Base-by-base conservation (phyloP, 1,140 invertebrate species). In the Pentalonia nigronervosa region DNA sequence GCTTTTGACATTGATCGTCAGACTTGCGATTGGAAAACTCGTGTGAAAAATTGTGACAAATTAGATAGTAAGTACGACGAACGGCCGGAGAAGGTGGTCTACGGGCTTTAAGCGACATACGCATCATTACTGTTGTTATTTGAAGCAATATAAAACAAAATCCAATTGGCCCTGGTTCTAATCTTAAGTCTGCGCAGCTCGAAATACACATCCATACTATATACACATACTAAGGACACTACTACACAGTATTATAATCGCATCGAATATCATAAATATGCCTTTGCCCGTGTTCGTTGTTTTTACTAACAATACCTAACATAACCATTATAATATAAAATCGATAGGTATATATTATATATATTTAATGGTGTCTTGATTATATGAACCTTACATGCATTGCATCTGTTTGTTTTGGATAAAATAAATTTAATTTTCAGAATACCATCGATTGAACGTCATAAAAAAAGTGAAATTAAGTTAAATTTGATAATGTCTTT, bases 11-110 rank as follows among this genome's bases (percentile, higher is more conserved):
- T 99, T 95, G 97, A 98, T 95, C 96, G 98, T 95, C 98, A 99
- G 95, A 98, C 98, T 94, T 99, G 98, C 96, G 98, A 99, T 96
- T 99, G 98, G 98, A 99, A 98, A 97, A 97, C 97, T 95, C 97
- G 98, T 96, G 98, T 99, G 96, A 98, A 98, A 96, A 98, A 98
- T 97, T 99, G 98, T 96, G 97, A 98, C 96, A 96, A 97, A 95
- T 95, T 97, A 95, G 98, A 98, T 96, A 98, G 98, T 98, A 98
- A 98, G 98, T 97, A 94, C 76, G 48, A 36, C 48, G 90, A 92
- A 76, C 90, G 67, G 41, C 21, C 34, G 90, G 90, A 81, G 36
- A 84, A 93, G 23, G 48, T 93, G 47, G 91, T 50, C 91, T 93
- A 47, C 17, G 91, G 91, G 91, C 47, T 93, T 84, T 50, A 76